Conservation (phyloP, 2,113 vertebrate species). For the Gallinago paraguaiae region DNA sequence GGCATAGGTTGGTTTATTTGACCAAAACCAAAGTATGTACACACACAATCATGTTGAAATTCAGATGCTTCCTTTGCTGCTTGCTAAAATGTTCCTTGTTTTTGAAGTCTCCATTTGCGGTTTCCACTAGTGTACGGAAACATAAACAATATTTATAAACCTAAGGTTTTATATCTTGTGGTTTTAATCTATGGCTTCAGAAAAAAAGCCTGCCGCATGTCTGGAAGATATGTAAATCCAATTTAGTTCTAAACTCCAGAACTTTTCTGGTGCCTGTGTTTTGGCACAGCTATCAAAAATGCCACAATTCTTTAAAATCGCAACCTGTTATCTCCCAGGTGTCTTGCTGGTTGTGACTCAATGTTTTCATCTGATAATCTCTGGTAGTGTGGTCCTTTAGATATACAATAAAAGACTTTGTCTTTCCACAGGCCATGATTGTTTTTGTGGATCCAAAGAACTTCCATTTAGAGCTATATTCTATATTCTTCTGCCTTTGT, state of each 20-base stretch:
- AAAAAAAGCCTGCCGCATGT: not conserved
- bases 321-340: not conserved
- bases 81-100: not conserved
- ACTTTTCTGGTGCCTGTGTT: not conserved
- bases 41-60: not conserved
- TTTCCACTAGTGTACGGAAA: not conserved
- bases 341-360: not conserved
- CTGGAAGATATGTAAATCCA: not conserved
- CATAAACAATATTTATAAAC: not conserved
- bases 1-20: not conserved
- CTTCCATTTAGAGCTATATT: conserved; percentile 91
- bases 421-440: conserved; percentile 85
- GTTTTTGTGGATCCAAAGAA: conserved; percentile 89
- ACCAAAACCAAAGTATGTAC: not conserved
- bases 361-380: not conserved
- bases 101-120: not conserved
- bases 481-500: conserved; percentile 91
- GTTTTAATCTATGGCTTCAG: not conserved
- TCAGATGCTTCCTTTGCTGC: not conserved
- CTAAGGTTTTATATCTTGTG: not conserved
- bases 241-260: not conserved
- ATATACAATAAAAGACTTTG: not conserved
- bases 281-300: not conserved
- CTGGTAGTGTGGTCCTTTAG: not conserved
- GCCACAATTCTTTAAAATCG: not conserved